Conservation (phyloP, 2,888 invertebrate genomes). For the Caenorhabditis sp. region DNA sequence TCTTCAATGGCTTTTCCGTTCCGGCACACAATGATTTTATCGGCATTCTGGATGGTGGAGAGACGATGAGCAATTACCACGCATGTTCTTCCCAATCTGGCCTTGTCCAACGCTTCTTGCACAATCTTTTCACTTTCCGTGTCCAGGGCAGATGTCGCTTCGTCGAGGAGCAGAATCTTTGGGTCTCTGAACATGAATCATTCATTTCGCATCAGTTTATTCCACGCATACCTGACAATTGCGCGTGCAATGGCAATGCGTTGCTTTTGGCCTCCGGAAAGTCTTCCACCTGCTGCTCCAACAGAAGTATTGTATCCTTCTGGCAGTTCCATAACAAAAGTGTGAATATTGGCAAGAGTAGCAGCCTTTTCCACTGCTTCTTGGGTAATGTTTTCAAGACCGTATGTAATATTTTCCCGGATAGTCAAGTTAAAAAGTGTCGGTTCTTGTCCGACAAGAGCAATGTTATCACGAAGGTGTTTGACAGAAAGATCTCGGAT, state of each 20-base stretch:
- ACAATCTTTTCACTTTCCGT: constrained; percentile 86
- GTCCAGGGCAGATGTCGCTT: constrained; percentile 84
- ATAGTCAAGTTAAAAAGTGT: constrained; percentile 84
- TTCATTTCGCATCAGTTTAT: neutral
- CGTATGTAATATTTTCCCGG: constrained; percentile 84
- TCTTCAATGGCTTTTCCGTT: constrained; percentile 76
- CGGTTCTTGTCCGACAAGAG: constrained; percentile 84
- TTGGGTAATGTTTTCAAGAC: constrained; percentile 75
- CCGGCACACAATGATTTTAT: constrained; percentile 85
- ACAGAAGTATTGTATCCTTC: constrained; percentile 76
- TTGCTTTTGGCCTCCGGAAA: constrained; percentile 76
- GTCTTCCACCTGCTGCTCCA: constrained; percentile 70
- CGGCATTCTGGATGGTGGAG: constrained; percentile 89
- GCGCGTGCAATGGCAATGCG: constrained; percentile 77
- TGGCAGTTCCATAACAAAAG: constrained; percentile 84
- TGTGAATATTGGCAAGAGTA: constrained; percentile 84
- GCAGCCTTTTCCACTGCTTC: constrained; percentile 77
- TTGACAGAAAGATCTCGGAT: constrained; percentile 70
- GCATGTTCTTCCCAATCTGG: constrained; percentile 89
- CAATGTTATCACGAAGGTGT: constrained; percentile 75
- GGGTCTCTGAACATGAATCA: constrained; percentile 65
- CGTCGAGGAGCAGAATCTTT: constrained; percentile 75
- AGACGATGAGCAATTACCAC: constrained; percentile 92
- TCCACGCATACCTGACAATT: constrained; percentile 60
- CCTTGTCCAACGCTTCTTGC: constrained; percentile 91